Conservation (phyloP, 1,140 invertebrate genomes). For the Bilobella aurantiaca region DNA sequence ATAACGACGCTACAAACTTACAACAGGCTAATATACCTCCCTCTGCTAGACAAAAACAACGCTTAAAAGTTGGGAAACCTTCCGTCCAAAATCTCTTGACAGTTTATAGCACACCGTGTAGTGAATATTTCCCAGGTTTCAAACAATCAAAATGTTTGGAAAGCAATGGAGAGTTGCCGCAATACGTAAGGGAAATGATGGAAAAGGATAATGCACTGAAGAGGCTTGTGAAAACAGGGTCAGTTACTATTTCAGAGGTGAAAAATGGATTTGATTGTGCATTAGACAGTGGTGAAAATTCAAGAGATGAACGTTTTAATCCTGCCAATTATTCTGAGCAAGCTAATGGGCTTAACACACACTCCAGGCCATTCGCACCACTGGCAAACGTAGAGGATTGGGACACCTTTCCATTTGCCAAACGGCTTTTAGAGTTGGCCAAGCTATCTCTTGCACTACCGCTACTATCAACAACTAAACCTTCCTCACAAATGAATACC, state of each 20-base stretch:
- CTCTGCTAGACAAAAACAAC: no score
- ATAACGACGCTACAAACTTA: not conserved
- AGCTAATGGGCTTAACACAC: no score
- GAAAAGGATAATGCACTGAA: constrained; percentile 5
- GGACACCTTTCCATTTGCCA: not conserved
- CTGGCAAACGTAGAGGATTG: not conserved
- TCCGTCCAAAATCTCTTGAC: constrained; percentile 1
- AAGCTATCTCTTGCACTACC: not conserved
- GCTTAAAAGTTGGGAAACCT: no score
- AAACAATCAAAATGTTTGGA: not conserved
- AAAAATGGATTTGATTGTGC: not conserved
- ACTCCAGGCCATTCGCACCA: not conserved
- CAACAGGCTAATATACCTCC: not conserved
- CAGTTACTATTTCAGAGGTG: constrained; percentile 19
- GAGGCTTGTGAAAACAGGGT: constrained; percentile 15
- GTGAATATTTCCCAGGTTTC: not conserved
- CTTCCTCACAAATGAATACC: no score
- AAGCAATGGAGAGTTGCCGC: constrained; percentile 11
- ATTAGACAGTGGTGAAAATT: not conserved
- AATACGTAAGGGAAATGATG: constrained; percentile 13
- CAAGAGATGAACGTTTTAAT: not conserved
- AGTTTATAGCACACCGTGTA: constrained; percentile 13
- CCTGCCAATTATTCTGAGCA: not conserved
- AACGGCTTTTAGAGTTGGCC: not conserved
- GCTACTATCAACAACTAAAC: no score